These are phyloP conservation scores for Sebastes kiyomatsui DNA, from an alignment of 2,797 vertebrate genomes.

Conservation along the genomic window DNA sequence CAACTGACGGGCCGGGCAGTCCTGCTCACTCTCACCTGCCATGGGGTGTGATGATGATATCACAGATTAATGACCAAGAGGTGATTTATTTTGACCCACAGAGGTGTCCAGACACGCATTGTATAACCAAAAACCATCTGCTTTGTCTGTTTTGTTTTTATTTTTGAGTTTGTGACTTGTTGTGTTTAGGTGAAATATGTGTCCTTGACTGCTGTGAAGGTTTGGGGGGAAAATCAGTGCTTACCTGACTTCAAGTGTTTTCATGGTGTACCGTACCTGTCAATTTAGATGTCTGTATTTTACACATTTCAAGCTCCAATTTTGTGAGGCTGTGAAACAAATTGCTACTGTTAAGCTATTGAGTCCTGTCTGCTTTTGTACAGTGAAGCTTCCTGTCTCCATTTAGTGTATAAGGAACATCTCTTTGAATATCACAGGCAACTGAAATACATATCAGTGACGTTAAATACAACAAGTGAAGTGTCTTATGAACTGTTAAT, in stretches of 20 bases:
- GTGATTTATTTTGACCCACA: slow-evolving; percentile 65
- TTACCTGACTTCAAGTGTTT: slow-evolving; percentile 80
- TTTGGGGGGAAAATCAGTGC: slow-evolving; percentile 61
- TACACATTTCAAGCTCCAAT: slow-evolving; percentile 80
- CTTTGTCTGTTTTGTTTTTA: slow-evolving; percentile 72
- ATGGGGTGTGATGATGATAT: slow-evolving; percentile 79
- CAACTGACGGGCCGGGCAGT: slow-evolving; percentile 83
- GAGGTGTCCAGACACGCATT: slow-evolving; percentile 74
- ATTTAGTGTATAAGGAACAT: slow-evolving; percentile 82
- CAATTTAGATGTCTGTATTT: slow-evolving; percentile 83
- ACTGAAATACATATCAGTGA: slow-evolving; percentile 83
- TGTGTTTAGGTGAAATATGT: slow-evolving; percentile 79
- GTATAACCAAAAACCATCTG: slow-evolving; percentile 84
- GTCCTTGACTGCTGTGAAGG: slow-evolving; percentile 81
- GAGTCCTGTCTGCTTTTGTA: slow-evolving; percentile 87
- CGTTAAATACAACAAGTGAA: slow-evolving; percentile 82
- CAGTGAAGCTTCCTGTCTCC: slow-evolving; percentile 82
- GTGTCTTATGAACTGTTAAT: slow-evolving; percentile 85
- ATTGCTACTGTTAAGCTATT: slow-evolving; percentile 84
- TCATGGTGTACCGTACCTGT: slow-evolving; percentile 81
- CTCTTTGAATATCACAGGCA: slow-evolving; percentile 78
- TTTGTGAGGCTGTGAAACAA: slow-evolving; percentile 82
- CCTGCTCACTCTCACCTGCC: slow-evolving; percentile 51
- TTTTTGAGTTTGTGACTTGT: slow-evolving; percentile 77
- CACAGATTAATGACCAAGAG: slow-evolving; percentile 64